phyloP scores from a whole-genome alignment of 2,113 vertebrate genomes.

The Pheucticus melanocephalus region DNA sequence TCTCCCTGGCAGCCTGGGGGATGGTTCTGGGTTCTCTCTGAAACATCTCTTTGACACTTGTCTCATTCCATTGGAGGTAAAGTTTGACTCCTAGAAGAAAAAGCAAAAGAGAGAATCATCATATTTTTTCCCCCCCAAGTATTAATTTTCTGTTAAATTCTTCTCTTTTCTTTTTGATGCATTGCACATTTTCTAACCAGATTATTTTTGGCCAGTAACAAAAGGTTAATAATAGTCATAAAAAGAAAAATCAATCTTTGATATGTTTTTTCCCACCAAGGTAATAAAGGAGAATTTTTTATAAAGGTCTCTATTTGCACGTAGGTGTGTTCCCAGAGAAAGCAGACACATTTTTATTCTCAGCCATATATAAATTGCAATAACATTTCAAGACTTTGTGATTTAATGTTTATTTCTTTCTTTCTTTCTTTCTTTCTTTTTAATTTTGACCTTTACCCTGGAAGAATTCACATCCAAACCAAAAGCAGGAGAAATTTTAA shows the following conservation, averaged over 20 bases:
- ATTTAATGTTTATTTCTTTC: conserved; percentile 3
- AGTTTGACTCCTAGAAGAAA: background rate
- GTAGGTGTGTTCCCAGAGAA: conserved; percentile 30
- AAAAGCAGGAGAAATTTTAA: conserved; percentile 2
- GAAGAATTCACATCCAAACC: background rate
- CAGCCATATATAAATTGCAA: conserved; percentile 16
- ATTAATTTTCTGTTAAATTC: conserved; percentile 28
- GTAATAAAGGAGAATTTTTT: conserved; percentile 53
- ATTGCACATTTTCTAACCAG: conserved; percentile 54
- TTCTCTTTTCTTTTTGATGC: conserved; percentile 28
- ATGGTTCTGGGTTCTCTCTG: background rate
- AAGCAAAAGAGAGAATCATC: background rate
- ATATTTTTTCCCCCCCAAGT: background rate
- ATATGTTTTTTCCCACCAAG: background rate
- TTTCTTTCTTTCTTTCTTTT: background rate
- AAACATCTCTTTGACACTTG: background rate
- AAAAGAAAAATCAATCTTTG: conserved; percentile 65
- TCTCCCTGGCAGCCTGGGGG: fast-evolving
- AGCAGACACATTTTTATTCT: conserved; percentile 19
- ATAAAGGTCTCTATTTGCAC: conserved; percentile 50
- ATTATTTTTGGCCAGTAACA: conserved; percentile 64
- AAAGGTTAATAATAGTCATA: conserved; percentile 67
- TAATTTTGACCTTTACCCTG: background rate
- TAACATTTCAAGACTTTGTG: conserved; percentile 22
- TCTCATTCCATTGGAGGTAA: background rate